phyloP scores from a whole-genome alignment of 2,797 vertebrate genomes.

The Sparidentex hasta region DNA sequence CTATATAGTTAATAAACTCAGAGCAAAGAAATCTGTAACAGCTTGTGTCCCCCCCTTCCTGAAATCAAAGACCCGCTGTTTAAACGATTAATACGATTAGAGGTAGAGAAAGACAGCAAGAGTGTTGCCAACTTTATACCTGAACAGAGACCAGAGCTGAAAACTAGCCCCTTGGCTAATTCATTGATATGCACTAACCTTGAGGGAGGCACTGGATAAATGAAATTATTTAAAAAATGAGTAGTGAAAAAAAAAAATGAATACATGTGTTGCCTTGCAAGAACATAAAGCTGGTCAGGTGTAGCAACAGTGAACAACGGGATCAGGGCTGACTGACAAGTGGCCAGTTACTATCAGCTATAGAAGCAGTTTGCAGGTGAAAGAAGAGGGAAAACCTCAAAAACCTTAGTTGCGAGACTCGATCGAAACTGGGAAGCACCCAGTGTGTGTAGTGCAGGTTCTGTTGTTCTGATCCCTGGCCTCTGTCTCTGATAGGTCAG shows the following conservation, averaged over 20 bases:
- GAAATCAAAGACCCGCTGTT: background rate
- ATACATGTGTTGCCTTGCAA: background rate
- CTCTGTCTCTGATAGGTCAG: constrained; percentile 73
- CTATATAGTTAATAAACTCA: background rate
- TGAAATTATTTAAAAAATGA: no score
- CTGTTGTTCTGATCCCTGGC: constrained; percentile 16
- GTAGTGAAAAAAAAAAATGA: no score
- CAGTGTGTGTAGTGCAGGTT: background rate
- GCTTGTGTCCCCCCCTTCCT: background rate
- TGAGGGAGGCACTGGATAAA: no score
- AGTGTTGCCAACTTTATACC: no score
- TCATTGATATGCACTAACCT: no score
- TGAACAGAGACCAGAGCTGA: no score
- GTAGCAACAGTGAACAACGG: background rate
- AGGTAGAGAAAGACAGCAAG: no score
- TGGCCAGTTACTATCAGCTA: background rate
- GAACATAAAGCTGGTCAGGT: background rate
- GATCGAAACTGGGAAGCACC: background rate
- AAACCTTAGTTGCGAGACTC: no score
- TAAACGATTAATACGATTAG: background rate
- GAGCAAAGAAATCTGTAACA: background rate
- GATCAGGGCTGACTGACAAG: background rate
- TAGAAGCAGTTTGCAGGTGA: background rate
- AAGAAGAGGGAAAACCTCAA: no score
- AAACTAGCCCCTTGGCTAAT: no score